Base-by-base conservation (phyloP, 2,888 invertebrate genomes). In the Odontothrips loti region DNA sequence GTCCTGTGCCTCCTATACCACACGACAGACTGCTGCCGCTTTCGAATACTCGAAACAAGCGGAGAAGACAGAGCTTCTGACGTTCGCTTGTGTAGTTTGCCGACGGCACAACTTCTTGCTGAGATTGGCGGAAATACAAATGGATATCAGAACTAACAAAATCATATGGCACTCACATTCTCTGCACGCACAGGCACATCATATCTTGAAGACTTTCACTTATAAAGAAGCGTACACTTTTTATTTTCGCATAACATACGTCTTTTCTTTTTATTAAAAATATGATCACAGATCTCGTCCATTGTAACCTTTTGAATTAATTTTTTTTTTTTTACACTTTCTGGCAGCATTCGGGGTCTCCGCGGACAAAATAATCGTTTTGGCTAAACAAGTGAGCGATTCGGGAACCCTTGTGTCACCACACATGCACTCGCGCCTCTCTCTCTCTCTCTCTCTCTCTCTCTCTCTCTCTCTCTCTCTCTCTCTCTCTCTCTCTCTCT, bases 241-340 rank as follows among this genome's bases (percentile, higher is more conserved):
- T 43, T 43, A 2, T 2, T 6, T 4, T 43, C 6, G 34, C 34
- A 43, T 43, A 43, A 6, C 34, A 43, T 58, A 58, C n/a, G 58
- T 58, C 58, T 17, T 58, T 58, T 20, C 11, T 58, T 58, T 58
- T 23, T 23, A 23, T 75, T 23, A 75, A 75, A 75, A 75, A 75
- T 75, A 75, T 75, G 68, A 75, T 75, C 68, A 75, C 68, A 75
- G 68, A 75, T 27, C 68, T 75, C 68, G 68, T 27, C 68, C 68
- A 27, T 75, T 75, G 20, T 58, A 43, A 43, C 34, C 34, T 43
- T 43, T 43, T 43, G 34, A 43, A 43, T 43, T 43, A 43, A 43
- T 58, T 58, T 58, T 58, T 1, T 15, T 17, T 58, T 27, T 75
- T 75, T 23, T n/a, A n/a, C n/a, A n/a, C n/a, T 75, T 75, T 3